A percentile compares a stretch with the other conserved stretches of the same genome.
phyloP scores from a whole-genome alignment of 2,888 invertebrate species.

The Parascotia fuliginaria region DNA sequence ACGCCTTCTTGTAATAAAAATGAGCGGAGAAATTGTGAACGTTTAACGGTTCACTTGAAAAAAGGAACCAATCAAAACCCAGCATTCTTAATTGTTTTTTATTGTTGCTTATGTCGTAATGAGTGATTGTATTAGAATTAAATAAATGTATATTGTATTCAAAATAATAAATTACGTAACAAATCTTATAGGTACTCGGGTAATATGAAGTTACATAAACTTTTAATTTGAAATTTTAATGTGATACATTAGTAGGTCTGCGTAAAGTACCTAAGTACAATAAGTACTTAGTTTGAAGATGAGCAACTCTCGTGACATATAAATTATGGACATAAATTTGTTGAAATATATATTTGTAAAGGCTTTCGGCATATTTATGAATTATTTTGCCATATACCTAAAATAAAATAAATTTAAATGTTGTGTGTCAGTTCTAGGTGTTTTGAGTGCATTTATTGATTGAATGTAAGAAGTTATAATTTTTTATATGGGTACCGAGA shows the following conservation, averaged over 20 bases:
- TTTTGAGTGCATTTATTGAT: not conserved
- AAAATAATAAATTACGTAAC: not conserved
- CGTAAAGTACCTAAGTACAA: slow-evolving; percentile 1
- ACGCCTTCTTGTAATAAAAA: slow-evolving; percentile 72
- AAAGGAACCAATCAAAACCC: slow-evolving; percentile 61
- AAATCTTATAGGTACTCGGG: not conserved
- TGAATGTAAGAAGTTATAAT: too few relatives aligned
- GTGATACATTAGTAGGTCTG: slow-evolving; percentile 4
- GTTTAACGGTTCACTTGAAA: slow-evolving; percentile 65
- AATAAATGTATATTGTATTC: too few relatives aligned
- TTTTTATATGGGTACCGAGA: too few relatives aligned
- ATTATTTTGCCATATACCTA: slow-evolving; percentile 8
- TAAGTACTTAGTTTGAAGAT: slow-evolving; percentile 9
- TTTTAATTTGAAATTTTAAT: slow-evolving; percentile 1
- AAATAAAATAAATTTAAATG: too few relatives aligned
- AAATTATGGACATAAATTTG: slow-evolving; percentile 20
- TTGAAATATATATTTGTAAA: slow-evolving; percentile 11
- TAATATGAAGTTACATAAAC: slow-evolving; percentile 2
- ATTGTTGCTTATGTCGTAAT: slow-evolving; percentile 12
- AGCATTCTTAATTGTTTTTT: slow-evolving; percentile 35
- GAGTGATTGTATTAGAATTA: slow-evolving; percentile 5
- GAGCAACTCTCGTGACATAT: slow-evolving; percentile 9
- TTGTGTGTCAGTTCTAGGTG: too few relatives aligned
- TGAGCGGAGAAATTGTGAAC: slow-evolving; percentile 79
- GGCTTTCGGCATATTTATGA: slow-evolving; percentile 3